Percentiles rank a stretch among this genome's conserved stretches.
These are phyloP conservation scores for Argynnis bischoffii DNA, from an alignment of 2,888 invertebrate species.

Conservation along the genomic window DNA sequence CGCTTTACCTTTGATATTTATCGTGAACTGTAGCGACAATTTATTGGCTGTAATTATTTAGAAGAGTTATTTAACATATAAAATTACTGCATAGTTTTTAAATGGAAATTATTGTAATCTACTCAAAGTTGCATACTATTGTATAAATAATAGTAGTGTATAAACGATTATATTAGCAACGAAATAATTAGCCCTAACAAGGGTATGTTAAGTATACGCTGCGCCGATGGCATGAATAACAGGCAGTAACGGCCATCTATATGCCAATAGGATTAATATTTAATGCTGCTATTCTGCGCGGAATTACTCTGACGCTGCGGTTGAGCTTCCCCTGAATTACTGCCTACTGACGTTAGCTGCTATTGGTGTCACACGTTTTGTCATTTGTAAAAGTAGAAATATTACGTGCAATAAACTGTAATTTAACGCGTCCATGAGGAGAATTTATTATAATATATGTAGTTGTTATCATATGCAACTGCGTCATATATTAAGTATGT, in stretches of 20 bases:
- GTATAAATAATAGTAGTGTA: conserved; percentile 8
- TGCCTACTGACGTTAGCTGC: conserved; percentile 59
- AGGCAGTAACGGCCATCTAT: conserved; percentile 68
- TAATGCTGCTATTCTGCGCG: conserved; percentile 71
- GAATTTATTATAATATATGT: background rate
- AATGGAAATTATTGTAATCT: no score
- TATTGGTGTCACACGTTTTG: conserved; percentile 59
- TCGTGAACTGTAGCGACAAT: conserved; percentile 31
- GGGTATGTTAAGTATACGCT: conserved; percentile 53
- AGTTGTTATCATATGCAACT: no score
- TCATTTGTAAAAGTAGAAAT: conserved; percentile 43
- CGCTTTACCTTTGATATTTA: conserved; percentile 51
- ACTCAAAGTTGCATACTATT: background rate
- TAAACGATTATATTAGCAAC: conserved; percentile 41
- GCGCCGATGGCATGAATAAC: conserved; percentile 62
- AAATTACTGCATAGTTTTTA: no score
- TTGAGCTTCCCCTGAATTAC: conserved; percentile 73
- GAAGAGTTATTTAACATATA: background rate
- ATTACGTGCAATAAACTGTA: conserved; percentile 17
- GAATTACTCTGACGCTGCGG: conserved; percentile 72
- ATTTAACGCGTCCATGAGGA: background rate
- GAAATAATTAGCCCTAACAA: conserved; percentile 58
- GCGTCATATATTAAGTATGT: no score
- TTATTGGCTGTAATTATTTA: conserved; percentile 16
- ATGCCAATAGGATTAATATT: conserved; percentile 78